Evolutionary conservation across 2,797 vertebrate genomes (phyloP).

Genomic region (Clarias platycephalus): DNA sequence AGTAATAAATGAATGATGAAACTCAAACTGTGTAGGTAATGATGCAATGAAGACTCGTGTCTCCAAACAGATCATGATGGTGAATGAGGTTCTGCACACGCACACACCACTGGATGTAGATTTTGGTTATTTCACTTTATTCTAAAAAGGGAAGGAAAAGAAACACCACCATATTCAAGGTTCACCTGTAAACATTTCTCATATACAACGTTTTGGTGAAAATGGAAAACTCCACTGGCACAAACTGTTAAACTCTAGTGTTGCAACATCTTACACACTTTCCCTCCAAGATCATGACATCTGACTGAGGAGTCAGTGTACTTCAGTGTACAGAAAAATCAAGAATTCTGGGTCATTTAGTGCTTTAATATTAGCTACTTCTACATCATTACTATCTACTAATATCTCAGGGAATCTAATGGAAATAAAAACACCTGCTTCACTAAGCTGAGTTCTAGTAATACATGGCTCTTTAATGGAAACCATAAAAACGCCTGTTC

Average conservation of each 20-base stretch:
- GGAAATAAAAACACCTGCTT: constrained; percentile 10
- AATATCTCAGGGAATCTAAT: constrained; percentile 43
- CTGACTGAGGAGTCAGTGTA: constrained; percentile 36
- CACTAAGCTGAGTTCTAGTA: constrained; percentile 45
- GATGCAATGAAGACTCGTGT: constrained; percentile 9
- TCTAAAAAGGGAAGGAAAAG: constrained; percentile 40
- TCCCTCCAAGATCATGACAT: constrained; percentile 33
- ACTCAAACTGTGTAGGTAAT: constrained; percentile 45
- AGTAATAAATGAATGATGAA: constrained; percentile 80
- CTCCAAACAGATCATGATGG: background rate
- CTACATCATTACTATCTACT: constrained; percentile 62
- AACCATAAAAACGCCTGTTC: constrained; percentile 18
- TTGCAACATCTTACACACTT: constrained; percentile 38
- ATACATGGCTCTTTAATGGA: constrained; percentile 50
- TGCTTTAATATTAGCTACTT: constrained; percentile 65
- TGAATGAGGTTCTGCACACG: background rate
- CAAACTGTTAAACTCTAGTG: constrained; percentile 42
- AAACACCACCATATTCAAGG: constrained; percentile 43
- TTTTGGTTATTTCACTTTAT: constrained; percentile 52
- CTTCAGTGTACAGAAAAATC: constrained; percentile 46
- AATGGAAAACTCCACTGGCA: constrained; percentile 35
- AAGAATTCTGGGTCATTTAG: constrained; percentile 58
- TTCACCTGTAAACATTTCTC: constrained; percentile 57
- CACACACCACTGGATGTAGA: background rate
- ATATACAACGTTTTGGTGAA: constrained; percentile 43